Evolutionary conservation across 2,888 invertebrate species (phyloP).

Genomic region (Agriopis marginaria): DNA sequence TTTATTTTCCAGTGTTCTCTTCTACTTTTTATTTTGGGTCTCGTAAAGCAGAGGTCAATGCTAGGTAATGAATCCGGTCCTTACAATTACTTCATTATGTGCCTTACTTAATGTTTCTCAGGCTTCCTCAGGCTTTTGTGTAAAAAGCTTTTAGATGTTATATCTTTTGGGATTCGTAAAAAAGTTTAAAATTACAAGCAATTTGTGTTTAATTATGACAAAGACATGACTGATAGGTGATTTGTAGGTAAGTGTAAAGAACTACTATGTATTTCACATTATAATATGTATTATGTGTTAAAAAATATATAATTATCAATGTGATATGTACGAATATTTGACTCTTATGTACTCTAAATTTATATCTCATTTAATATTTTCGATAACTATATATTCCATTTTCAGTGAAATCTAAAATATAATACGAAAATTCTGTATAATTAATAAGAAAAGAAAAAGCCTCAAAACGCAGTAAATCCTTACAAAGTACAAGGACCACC

Average conservation of each 20-base stretch:
- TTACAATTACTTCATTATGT: constrained; percentile 42
- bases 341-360: too few species aligned
- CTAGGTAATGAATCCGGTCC: constrained; percentile 42
- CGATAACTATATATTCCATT: too few species aligned
- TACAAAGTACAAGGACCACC: constrained; percentile 9
- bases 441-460: neutral
- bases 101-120: constrained; percentile 32
- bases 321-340: too few species aligned
- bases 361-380: neutral
- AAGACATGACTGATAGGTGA: neutral
- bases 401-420: too few species aligned
- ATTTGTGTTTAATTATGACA: neutral
- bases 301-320: too few species aligned
- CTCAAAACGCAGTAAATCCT: constrained; percentile 4
- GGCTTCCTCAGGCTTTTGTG: constrained; percentile 14
- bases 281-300: too few species aligned
- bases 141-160: constrained; percentile 27
- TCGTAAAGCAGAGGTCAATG: constrained; percentile 42
- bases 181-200: neutral
- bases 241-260: neutral
- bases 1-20: constrained; percentile 18
- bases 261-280: too few species aligned
- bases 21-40: neutral
- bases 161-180: constrained; percentile 8
- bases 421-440: neutral